Evolutionary conservation across 2,113 vertebrate genomes (phyloP).

Genomic region (Calypte anna): DNA sequence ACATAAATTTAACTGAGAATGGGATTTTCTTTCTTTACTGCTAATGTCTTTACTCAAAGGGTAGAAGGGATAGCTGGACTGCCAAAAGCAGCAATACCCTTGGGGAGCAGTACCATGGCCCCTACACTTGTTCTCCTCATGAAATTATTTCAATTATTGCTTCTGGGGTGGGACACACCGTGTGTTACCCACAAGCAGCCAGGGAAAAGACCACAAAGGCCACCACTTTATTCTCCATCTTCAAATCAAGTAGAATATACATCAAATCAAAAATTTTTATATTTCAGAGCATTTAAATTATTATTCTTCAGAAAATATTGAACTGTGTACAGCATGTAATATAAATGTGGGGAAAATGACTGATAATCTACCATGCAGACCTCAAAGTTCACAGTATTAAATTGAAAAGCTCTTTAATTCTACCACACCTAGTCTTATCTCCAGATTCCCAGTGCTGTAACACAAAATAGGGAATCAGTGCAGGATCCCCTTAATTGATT

Average conservation of each 20-base stretch:
- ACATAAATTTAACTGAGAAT: background rate
- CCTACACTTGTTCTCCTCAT: background rate
- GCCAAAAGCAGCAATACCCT: background rate
- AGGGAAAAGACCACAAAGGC: background rate
- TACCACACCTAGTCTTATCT: background rate
- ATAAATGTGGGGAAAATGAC: background rate
- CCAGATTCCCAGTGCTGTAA: background rate
- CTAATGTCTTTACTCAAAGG: background rate
- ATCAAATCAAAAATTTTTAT: background rate
- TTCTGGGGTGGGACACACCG: background rate
- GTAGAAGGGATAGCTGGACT: rapidly evolving
- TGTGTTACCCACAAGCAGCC: background rate
- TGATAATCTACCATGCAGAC: background rate
- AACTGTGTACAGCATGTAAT: background rate
- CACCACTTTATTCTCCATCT: background rate
- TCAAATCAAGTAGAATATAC: background rate
- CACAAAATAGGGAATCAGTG: background rate
- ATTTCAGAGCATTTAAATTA: background rate
- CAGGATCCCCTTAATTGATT: background rate
- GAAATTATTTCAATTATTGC: background rate
- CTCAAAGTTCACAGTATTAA: background rate
- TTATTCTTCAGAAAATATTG: background rate
- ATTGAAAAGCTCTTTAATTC: conserved; percentile 23
- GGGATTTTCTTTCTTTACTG: background rate
- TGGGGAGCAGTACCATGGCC: background rate